A percentile compares a stretch with the other conserved stretches of the same genome.
Conservation (phyloP, 1,140 invertebrate genomes). For the Megalopta genalis region DNA sequence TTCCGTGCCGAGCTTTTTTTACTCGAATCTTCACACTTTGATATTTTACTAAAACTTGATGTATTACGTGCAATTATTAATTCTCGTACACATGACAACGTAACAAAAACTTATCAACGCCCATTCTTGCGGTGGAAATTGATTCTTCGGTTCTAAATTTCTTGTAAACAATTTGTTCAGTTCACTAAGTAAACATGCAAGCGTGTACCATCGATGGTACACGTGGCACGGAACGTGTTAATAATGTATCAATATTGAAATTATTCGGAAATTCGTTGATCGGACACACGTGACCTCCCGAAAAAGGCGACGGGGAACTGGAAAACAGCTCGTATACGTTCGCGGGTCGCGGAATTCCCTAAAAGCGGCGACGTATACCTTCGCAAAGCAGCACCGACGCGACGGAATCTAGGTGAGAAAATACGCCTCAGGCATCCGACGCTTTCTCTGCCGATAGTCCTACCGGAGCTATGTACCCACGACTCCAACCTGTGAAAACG, state of each 20-base stretch:
- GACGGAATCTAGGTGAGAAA: constrained; percentile 44
- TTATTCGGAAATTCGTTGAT: not conserved
- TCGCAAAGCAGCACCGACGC: constrained; percentile 11
- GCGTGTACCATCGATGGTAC: no score
- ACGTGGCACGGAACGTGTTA: no score
- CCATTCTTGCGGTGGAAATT: no score
- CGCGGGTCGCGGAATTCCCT: constrained; percentile 16
- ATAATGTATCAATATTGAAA: not conserved
- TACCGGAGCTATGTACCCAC: constrained; percentile 1
- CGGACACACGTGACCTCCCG: not conserved
- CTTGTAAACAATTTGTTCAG: no score
- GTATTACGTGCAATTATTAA: no score
- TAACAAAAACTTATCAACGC: no score
- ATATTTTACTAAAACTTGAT: no score
- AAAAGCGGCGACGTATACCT: constrained; percentile 34
- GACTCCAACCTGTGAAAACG: not conserved
- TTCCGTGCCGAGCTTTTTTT: no score
- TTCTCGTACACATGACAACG: no score
- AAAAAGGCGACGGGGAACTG: not conserved
- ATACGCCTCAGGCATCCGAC: constrained; percentile 6
- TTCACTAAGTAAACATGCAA: no score
- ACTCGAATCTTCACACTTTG: no score
- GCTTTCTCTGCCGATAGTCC: constrained; percentile 5
- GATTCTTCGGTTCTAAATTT: no score
- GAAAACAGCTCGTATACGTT: not conserved